These are phyloP conservation scores for Danio kyathit DNA, from an alignment of 2,797 vertebrate genomes.

Conservation along the genomic window DNA sequence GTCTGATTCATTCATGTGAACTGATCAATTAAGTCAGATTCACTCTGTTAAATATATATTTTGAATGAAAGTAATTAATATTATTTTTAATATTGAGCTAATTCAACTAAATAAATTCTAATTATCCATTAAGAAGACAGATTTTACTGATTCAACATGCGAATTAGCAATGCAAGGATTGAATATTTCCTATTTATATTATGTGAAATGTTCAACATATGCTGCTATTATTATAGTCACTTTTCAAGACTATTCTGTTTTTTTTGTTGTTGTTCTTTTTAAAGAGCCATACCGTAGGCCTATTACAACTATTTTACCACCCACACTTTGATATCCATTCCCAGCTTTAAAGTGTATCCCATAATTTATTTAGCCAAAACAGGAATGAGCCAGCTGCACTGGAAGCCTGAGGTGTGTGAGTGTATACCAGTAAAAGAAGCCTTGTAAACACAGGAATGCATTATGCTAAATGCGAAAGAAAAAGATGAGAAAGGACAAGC, in stretches of 20 bases:
- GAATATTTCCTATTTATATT: background rate
- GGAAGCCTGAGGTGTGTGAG: slow-evolving; percentile 6
- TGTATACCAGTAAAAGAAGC: slow-evolving; percentile 12
- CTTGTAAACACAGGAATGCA: slow-evolving; percentile 6
- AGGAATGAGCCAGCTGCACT: slow-evolving; percentile 7
- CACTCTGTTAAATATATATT: too few relatives aligned
- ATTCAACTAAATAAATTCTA: too few relatives aligned
- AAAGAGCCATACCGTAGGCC: background rate
- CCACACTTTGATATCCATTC: background rate
- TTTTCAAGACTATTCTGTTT: too few relatives aligned
- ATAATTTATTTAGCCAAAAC: background rate
- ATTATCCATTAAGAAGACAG: too few relatives aligned
- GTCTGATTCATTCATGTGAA: too few relatives aligned
- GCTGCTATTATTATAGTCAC: background rate
- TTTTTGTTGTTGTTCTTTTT: too few relatives aligned
- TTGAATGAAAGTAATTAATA: too few relatives aligned
- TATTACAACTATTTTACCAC: background rate
- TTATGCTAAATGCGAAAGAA: slow-evolving; percentile 32
- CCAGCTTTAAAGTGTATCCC: background rate
- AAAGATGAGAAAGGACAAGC: slow-evolving; percentile 33
- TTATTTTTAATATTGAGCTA: too few relatives aligned
- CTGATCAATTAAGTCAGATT: too few relatives aligned
- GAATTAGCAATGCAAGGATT: background rate
- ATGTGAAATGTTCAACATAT: background rate
- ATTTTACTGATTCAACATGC: too few relatives aligned